These are phyloP conservation scores for Aporophyla nigra DNA, from an alignment of 2,888 invertebrate species.

Conservation along the genomic window DNA sequence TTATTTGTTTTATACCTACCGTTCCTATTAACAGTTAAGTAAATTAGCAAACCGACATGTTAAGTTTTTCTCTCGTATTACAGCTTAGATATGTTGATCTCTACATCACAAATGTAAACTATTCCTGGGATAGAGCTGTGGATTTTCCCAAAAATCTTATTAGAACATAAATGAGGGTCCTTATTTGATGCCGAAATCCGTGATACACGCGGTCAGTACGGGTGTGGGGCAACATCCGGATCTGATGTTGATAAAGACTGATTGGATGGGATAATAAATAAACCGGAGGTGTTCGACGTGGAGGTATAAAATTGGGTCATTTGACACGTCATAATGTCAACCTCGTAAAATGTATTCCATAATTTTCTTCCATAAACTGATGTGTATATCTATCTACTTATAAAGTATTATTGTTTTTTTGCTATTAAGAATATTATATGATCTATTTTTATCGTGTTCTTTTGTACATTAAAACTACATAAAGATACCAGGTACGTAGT, in stretches of 20 bases:
- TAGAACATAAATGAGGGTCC: constrained; percentile 8
- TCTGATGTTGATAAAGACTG: constrained; percentile 9
- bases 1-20: not conserved
- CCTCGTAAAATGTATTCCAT: constrained; percentile 4
- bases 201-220: constrained; percentile 3
- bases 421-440: too few species aligned
- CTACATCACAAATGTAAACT: constrained; percentile 1
- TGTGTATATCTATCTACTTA: too few species aligned
- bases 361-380: not conserved
- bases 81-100: not conserved
- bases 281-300: constrained; percentile 4
- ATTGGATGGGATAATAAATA: constrained; percentile 25
- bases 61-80: not conserved
- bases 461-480: not conserved
- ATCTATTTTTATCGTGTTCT: not conserved
- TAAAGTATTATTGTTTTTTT: too few species aligned
- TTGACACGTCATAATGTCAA: constrained; percentile 4
- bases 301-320: constrained; percentile 15
- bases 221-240: not conserved
- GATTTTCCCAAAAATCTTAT: constrained; percentile 12
- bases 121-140: not conserved
- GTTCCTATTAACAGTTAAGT: not conserved
- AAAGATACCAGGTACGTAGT: not conserved
- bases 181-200: constrained; percentile 9
- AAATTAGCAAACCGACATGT: not conserved